phyloP scores from a whole-genome alignment of 2,888 invertebrate genomes.

The Allacma fusca region DNA sequence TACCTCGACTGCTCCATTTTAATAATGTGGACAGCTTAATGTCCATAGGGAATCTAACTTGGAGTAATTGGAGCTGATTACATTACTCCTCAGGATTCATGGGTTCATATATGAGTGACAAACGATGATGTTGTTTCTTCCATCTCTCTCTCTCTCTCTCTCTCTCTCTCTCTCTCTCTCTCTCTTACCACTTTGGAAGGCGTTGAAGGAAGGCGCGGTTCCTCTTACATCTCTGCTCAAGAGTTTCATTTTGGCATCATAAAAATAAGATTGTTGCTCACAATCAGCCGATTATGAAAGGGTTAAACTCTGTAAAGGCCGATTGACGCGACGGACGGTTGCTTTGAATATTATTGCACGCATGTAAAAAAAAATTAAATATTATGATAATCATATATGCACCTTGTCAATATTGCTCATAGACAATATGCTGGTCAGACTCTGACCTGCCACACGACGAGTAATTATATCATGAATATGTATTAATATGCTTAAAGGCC shows the following conservation, averaged over 20 bases:
- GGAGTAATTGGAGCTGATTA: neutral
- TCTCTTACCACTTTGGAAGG: too few relatives aligned
- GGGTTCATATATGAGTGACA: slow-evolving; percentile 26
- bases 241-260: slow-evolving; percentile 9
- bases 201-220: slow-evolving; percentile 37
- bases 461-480: slow-evolving; percentile 22
- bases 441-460: neutral
- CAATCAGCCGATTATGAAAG: neutral
- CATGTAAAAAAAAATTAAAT: neutral
- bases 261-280: neutral
- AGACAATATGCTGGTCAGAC: neutral
- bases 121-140: slow-evolving; percentile 8
- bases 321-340: too few relatives aligned
- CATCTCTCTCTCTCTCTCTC: neutral
- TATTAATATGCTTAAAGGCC: neutral
- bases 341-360: neutral
- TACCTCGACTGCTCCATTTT: neutral
- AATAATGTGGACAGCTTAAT: neutral
- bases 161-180: too few relatives aligned
- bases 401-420: neutral
- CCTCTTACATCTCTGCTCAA: slow-evolving; percentile 13
- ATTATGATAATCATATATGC: neutral
- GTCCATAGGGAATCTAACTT: neutral
- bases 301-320: neutral
- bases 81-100: neutral